Base-by-base conservation (phyloP, 2,797 vertebrate genomes). In the Xenopus petersii region DNA sequence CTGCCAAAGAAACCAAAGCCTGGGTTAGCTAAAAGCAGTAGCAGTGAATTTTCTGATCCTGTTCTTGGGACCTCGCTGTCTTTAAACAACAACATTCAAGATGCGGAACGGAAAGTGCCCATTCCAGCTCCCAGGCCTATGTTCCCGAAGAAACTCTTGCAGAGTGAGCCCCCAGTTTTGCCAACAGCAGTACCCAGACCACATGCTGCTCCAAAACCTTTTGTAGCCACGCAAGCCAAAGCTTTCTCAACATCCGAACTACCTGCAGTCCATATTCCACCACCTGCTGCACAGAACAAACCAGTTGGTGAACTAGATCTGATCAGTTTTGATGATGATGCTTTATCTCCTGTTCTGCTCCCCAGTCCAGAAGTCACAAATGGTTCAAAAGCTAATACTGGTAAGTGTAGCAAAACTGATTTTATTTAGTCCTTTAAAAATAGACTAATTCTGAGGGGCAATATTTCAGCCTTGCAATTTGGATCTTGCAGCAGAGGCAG, bases 291-390 rank as follows among this genome's bases (percentile, higher is more conserved):
- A 15, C 89, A 88, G 16, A 82, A 66, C 67, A 93, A 86, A 66
- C 80, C 84, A 16, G 47, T 36, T 1, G 89, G 77, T 54, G 89
- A 89, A 79, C 79, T 91, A 24, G 93, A 96, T 80, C 90, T 94
- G 8, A 93, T 93, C 74, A 96, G 94, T 80, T 89, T 94, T 73
- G 96, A 94, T 84, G 96, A 95, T 83, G 94, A 97, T 0, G 7
- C 91, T 81, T 82, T 91, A 63, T 83, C 85, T 7, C 10, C 81
- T 58, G 86, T 81, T 85, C 21, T 87, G 24, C 2, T 72, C 71
- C 82, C 71, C 12, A 51, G 62, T 55, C 74, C 75, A 75, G 83
- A 87, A 80, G 85, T 89, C 48, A 79, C 77, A 33, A 54, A 85
- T 16, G 69, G 67, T 76, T 79, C 81, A 80, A 90, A 91, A 54